These are phyloP conservation scores for Eupithecia insigniata DNA, from an alignment of 2,888 invertebrate species.

Conservation along the genomic window DNA sequence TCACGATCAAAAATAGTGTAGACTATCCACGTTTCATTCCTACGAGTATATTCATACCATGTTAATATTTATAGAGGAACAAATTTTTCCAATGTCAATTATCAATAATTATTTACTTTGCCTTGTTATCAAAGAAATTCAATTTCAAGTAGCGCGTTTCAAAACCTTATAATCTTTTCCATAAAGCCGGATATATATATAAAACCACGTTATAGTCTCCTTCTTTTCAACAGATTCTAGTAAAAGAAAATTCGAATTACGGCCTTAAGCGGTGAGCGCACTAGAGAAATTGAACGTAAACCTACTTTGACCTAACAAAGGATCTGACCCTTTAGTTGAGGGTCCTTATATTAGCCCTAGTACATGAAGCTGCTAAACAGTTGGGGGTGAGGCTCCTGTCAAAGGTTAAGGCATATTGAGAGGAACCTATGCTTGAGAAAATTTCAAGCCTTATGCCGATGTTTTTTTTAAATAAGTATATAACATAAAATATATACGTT, in stretches of 20 bases:
- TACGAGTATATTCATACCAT: neutral
- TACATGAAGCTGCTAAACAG: conserved; percentile 68
- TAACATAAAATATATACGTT: neutral
- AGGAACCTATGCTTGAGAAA: conserved; percentile 17
- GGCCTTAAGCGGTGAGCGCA: conserved; percentile 32
- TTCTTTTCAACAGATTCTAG: conserved; percentile 1
- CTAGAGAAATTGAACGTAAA: conserved; percentile 58
- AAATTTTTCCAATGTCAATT: neutral
- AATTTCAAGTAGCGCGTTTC: neutral
- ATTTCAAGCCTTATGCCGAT: neutral
- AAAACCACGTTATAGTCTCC: conserved; percentile 6
- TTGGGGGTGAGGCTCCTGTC: conserved; percentile 50
- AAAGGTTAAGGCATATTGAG: conserved; percentile 20
- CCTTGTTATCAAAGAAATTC: neutral
- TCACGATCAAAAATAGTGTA: neutral
- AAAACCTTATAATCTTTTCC: neutral
- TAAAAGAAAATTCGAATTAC: conserved; percentile 36
- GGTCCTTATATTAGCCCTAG: conserved; percentile 57
- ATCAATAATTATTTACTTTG: neutral
- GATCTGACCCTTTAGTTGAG: conserved; percentile 55
- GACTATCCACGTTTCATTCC: neutral
- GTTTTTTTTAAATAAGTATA: neutral
- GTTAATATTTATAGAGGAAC: neutral
- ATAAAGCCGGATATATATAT: neutral
- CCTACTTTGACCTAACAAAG: conserved; percentile 52